Evolutionary conservation across 2,113 vertebrate species (phyloP).

Genomic region (Oryzias javanicus): DNA sequence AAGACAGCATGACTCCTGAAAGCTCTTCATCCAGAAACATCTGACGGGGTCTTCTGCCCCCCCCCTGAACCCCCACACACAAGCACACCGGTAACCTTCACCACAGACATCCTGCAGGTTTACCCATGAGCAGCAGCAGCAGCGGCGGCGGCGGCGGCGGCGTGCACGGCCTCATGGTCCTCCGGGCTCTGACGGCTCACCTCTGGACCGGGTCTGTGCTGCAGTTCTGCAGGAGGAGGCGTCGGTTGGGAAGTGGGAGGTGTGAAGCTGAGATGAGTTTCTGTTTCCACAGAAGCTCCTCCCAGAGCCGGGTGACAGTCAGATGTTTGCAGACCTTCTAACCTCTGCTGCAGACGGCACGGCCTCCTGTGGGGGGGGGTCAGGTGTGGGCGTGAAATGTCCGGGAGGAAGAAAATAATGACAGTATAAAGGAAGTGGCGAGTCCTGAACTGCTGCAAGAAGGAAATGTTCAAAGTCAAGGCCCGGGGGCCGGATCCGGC

Average conservation of each 20-base stretch:
- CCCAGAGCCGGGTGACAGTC: slow-evolving; percentile 17
- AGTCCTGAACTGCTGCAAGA: too few relatives aligned
- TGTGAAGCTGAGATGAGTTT: slow-evolving; percentile 49
- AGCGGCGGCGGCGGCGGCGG: slow-evolving; percentile 25
- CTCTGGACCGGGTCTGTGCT: background rate
- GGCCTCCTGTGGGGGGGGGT: too few relatives aligned
- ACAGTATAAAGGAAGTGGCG: too few relatives aligned
- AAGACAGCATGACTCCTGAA: background rate
- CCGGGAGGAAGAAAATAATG: too few relatives aligned
- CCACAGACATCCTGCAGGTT: slow-evolving; percentile 8
- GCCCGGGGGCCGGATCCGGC: too few relatives aligned
- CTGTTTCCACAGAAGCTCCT: slow-evolving; percentile 69
- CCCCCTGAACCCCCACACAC: background rate
- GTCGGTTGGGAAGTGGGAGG: slow-evolving; percentile 11
- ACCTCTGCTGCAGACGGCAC: background rate
- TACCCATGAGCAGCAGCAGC: slow-evolving; percentile 48
- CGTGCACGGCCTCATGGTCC: background rate
- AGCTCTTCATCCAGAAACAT: background rate
- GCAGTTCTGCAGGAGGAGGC: slow-evolving; percentile 2
- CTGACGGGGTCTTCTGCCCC: background rate
- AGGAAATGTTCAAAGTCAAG: too few relatives aligned
- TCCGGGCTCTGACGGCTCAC: slow-evolving; percentile 1
- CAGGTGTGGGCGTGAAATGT: too few relatives aligned
- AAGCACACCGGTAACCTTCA: background rate
- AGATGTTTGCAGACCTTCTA: background rate